Evolutionary conservation across 2,888 invertebrate genomes (phyloP).

Genomic region (Eurytoma californica): DNA sequence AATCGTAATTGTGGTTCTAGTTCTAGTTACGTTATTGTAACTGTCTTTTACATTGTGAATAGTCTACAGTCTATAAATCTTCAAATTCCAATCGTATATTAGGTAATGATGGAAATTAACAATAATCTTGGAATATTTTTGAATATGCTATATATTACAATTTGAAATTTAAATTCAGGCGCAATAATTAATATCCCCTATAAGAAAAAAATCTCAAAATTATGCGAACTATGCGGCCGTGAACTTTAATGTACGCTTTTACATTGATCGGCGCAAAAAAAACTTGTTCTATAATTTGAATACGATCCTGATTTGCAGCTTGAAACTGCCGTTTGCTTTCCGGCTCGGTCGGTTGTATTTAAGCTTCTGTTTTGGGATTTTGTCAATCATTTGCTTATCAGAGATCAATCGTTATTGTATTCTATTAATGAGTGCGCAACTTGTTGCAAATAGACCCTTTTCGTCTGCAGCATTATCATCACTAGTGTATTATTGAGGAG

Average conservation of each 20-base stretch:
- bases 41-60: no score
- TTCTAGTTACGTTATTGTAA: no score
- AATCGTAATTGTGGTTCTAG: no score
- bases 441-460: neutral
- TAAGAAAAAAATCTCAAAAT: neutral
- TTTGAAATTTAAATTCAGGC: slow-evolving; percentile 3
- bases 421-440: neutral
- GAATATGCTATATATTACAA: neutral
- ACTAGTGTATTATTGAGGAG: neutral
- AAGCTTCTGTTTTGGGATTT: neutral
- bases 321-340: neutral
- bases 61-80: no score
- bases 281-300: slow-evolving; percentile 3
- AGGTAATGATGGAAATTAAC: no score
- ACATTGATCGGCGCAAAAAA: neutral
- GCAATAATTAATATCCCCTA: neutral
- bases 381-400: neutral
- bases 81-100: no score
- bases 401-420: no score
- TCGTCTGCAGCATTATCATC: neutral
- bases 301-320: neutral
- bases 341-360: neutral
- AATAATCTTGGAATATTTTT: no score
- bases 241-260: neutral
- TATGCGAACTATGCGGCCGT: neutral